Conservation (phyloP, 2,888 invertebrate species). For the Orthosia gothica region DNA sequence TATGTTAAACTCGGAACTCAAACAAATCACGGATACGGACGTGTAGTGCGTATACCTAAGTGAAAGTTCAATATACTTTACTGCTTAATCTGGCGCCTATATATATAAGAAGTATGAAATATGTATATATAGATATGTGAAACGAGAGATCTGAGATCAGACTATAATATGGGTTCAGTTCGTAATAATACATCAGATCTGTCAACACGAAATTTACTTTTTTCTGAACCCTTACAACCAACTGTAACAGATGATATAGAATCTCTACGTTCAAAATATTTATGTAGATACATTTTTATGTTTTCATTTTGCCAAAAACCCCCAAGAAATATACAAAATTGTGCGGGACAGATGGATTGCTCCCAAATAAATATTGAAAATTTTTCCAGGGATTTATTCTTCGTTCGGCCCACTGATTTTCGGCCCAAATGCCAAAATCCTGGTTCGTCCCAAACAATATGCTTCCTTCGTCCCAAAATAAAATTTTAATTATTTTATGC, state of each 20-base stretch:
- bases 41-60: too few species aligned
- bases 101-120: too few species aligned
- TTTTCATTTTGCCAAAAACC: conserved; percentile 16
- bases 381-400: neutral
- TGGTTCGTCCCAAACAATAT: too few species aligned
- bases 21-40: too few species aligned
- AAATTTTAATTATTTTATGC: too few species aligned
- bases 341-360: conserved; percentile 35
- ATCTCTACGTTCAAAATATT: neutral
- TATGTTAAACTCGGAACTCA: too few species aligned
- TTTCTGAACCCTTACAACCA: neutral
- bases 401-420: too few species aligned
- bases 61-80: too few species aligned
- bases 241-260: neutral
- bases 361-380: conserved; percentile 42
- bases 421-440: too few species aligned
- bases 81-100: too few species aligned
- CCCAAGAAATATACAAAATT: conserved; percentile 25
- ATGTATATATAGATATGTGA: too few species aligned
- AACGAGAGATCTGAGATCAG: neutral
- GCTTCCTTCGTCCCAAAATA: too few species aligned
- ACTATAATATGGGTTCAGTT: neutral
- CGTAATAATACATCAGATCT: neutral
- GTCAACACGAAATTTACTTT: neutral
- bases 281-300: neutral